phyloP scores from a whole-genome alignment of 2,797 vertebrate genomes.

The Lepilemur ruficaudatus region DNA sequence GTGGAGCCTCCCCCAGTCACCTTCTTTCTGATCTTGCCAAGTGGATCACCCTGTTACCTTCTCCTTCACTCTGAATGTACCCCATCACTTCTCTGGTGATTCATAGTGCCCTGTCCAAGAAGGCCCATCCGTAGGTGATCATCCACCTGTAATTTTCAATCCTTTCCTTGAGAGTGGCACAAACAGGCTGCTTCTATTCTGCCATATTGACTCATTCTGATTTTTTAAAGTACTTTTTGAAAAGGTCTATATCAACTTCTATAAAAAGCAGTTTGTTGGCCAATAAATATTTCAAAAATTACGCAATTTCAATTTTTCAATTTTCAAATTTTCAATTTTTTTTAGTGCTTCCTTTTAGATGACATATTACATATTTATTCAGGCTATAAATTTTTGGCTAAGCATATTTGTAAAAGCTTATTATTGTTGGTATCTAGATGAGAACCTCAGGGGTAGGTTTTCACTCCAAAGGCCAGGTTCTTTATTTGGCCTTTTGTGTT shows the following conservation, averaged over 20 bases:
- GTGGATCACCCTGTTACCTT: too few species aligned
- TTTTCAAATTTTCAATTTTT: neutral
- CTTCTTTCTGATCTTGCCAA: too few species aligned
- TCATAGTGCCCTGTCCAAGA: too few species aligned
- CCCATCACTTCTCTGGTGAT: too few species aligned
- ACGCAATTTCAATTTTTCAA: neutral
- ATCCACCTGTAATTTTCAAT: too few species aligned
- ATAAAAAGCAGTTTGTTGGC: neutral
- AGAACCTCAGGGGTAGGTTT: neutral
- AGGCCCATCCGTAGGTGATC: too few species aligned
- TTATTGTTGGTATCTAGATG: neutral
- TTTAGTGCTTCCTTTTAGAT: neutral
- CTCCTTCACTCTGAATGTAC: too few species aligned
- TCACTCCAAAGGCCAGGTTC: neutral
- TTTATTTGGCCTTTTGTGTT: neutral
- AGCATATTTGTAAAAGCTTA: neutral
- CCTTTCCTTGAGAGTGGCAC: too few species aligned
- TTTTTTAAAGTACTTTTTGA: neutral
- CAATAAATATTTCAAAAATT: neutral
- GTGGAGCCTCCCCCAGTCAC: too few species aligned
- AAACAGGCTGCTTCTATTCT: too few species aligned
- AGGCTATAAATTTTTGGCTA: neutral
- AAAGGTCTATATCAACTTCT: neutral
- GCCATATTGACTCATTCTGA: too few species aligned
- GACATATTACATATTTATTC: neutral